Evolutionary conservation across 1,140 invertebrate genomes (phyloP).

Genomic region (Hestina assimilis): DNA sequence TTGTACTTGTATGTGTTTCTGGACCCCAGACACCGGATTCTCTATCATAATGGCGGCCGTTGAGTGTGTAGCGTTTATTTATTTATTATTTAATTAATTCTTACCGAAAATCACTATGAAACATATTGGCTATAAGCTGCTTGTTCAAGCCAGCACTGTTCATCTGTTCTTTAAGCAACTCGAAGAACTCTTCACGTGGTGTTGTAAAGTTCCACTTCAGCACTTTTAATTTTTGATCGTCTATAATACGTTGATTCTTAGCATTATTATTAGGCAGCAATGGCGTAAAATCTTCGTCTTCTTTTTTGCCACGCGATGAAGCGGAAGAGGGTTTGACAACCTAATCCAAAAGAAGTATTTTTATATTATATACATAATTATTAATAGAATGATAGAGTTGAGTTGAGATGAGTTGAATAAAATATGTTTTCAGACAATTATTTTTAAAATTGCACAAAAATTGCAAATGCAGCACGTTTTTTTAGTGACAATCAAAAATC

Average conservation of each 20-base stretch:
- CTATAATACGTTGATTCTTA: conserved; percentile 94
- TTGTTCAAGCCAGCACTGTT: conserved; percentile 91
- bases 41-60: too few relatives aligned
- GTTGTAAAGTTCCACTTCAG: conserved; percentile 98
- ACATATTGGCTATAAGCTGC: conserved; percentile 92
- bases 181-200: conserved; percentile 95
- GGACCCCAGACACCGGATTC: too few relatives aligned
- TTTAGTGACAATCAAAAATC: too few relatives aligned
- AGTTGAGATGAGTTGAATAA: too few relatives aligned
- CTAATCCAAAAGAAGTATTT: conserved; percentile 5
- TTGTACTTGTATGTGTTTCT: too few relatives aligned
- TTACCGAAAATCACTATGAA: conserved; percentile 93
- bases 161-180: conserved; percentile 95
- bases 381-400: conserved; percentile 20
- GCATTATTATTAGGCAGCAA: conserved; percentile 90
- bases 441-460: too few relatives aligned
- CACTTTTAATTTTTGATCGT: conserved; percentile 94
- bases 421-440: too few relatives aligned
- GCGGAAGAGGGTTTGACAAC: conserved; percentile 70
- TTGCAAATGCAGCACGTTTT: too few relatives aligned
- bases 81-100: conserved; percentile 2
- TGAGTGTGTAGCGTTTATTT: too few relatives aligned
- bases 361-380: not conserved
- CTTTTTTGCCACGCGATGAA: conserved; percentile 88
- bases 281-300: conserved; percentile 90